Percentiles rank a stretch among this genome's conserved stretches.
phyloP scores from a whole-genome alignment of 2,797 vertebrate species.

The Gymnothorax javanicus region DNA sequence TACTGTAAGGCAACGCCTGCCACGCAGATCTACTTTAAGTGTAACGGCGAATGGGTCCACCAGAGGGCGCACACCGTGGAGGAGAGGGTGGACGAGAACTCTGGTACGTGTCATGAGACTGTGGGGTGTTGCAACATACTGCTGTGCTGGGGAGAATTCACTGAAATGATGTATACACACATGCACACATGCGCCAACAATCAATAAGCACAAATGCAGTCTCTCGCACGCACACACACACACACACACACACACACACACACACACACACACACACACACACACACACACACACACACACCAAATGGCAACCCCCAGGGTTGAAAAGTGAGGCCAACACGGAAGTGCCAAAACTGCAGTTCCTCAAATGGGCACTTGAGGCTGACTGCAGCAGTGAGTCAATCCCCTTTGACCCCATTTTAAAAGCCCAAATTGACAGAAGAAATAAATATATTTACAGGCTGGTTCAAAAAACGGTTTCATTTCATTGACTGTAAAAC shows the following conservation, averaged over 20 bases:
- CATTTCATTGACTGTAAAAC: too few relatives aligned
- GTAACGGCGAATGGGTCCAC: conserved; percentile 98
- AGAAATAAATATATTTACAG: too few relatives aligned
- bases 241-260: conserved; percentile 3
- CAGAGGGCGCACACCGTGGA: conserved; percentile 97
- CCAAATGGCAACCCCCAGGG: too few relatives aligned
- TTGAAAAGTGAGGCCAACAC: too few relatives aligned
- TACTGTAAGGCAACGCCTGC: conserved; percentile 97
- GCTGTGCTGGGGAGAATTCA: not conserved
- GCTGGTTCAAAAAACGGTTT: too few relatives aligned
- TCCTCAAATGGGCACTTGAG: too few relatives aligned
- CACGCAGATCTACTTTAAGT: conserved; percentile 99
- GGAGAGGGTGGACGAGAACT: conserved; percentile 93
- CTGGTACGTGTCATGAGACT: conserved; percentile 62
- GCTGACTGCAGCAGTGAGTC: too few relatives aligned
- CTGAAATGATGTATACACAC: too few relatives aligned
- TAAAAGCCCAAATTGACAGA: too few relatives aligned
- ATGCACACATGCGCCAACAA: too few relatives aligned
- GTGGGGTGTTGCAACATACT: not conserved
- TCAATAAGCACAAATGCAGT: not conserved
- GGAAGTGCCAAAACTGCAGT: too few relatives aligned
- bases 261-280: conserved; percentile 24
- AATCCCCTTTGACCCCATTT: too few relatives aligned
- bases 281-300: conserved; percentile 3
- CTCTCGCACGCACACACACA: conserved; percentile 2